phyloP scores from a whole-genome alignment of 2,113 vertebrate species.

The Cryptomyrus ogoouensis region DNA sequence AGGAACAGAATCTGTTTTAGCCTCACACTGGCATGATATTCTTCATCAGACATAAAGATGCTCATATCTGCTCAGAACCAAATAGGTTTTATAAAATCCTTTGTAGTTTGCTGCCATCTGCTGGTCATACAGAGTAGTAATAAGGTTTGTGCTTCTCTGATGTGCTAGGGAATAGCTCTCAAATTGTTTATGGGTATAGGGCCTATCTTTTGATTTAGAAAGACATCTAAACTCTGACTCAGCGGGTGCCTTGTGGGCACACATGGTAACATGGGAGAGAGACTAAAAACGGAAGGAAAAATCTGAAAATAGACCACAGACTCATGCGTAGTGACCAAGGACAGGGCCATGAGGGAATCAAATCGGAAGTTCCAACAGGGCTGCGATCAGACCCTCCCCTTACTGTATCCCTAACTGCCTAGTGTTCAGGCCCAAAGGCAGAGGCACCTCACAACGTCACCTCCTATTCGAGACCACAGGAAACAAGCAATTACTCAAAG shows the following conservation, averaged over 20 bases:
- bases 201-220: neutral
- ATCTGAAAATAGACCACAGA: neutral
- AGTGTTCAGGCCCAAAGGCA: neutral
- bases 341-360: neutral
- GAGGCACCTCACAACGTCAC: neutral
- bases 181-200: neutral
- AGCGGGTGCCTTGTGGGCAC: neutral
- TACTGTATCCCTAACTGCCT: neutral
- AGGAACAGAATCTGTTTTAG: neutral
- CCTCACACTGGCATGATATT: neutral
- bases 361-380: neutral
- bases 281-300: neutral
- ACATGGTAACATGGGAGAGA: neutral
- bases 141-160: neutral
- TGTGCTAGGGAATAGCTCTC: neutral
- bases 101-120: constrained; percentile 23
- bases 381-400: neutral
- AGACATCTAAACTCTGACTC: neutral
- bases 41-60: neutral
- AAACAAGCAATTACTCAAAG: neutral
- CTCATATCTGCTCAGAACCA: neutral
- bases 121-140: neutral
- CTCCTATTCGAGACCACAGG: neutral
- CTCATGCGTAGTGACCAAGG: neutral
- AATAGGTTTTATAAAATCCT: neutral